Conservation (phyloP, 2,888 invertebrate species). For the Chorisops tibialis region DNA sequence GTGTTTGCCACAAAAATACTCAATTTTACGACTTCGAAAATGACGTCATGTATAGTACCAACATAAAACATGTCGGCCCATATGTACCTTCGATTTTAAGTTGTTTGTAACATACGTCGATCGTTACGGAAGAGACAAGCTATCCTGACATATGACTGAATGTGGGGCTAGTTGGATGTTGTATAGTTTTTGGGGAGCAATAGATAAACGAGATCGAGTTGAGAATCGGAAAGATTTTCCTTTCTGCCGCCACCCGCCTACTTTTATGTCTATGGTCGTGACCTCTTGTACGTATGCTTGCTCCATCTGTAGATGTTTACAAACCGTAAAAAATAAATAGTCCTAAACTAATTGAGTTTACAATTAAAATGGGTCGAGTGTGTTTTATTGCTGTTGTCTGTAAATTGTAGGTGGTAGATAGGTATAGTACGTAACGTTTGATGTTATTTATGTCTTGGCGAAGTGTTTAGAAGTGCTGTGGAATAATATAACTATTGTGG, state of each 20-base stretch:
- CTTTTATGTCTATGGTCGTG: not conserved
- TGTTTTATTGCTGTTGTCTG: constrained; percentile 11
- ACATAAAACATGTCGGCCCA: too few relatives aligned
- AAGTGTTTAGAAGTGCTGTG: constrained; percentile 16
- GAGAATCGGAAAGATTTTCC: not conserved
- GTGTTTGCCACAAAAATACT: constrained; percentile 5
- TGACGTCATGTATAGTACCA: too few relatives aligned
- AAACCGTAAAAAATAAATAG: constrained; percentile 36
- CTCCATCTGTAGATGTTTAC: constrained; percentile 28
- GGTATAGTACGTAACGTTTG: not conserved
- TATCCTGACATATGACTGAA: too few relatives aligned
- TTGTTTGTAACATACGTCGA: too few relatives aligned
- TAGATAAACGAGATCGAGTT: too few relatives aligned
- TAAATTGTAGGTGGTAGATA: not conserved
- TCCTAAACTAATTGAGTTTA: constrained; percentile 37
- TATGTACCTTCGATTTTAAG: too few relatives aligned
- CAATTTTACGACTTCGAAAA: too few relatives aligned
- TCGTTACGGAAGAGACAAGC: too few relatives aligned
- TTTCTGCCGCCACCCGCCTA: not conserved
- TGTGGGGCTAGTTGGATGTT: too few relatives aligned
- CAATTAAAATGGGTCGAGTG: constrained; percentile 30
- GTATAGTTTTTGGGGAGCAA: too few relatives aligned
- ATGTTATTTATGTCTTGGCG: not conserved
- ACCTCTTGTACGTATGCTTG: not conserved
- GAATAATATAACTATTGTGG: too few relatives aligned